Evolutionary conservation across 2,888 invertebrate genomes (phyloP).

Genomic region (Hyles lineata): DNA sequence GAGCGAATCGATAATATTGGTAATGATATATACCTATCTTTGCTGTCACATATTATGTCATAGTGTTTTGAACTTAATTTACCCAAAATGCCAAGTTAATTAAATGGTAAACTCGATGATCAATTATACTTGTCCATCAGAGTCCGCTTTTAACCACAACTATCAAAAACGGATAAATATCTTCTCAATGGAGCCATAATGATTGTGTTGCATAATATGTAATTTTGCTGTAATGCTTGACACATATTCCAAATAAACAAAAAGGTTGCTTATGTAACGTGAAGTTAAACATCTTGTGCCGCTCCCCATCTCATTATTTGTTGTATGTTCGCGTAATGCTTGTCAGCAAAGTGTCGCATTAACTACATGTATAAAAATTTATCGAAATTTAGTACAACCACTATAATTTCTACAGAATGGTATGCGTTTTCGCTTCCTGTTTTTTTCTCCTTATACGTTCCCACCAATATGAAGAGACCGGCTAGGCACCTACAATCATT

Average conservation of each 20-base stretch:
- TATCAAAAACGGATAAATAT: constrained; percentile 7
- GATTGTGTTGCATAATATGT: constrained; percentile 1
- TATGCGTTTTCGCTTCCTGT: too few relatives aligned
- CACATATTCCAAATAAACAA: constrained; percentile 21
- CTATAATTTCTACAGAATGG: too few relatives aligned
- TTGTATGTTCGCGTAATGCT: not conserved
- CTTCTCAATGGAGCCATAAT: not conserved
- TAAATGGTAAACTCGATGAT: not conserved
- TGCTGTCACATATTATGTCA: too few relatives aligned
- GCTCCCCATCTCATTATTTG: not conserved
- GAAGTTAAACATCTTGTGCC: constrained; percentile 5
- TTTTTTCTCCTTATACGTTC: too few relatives aligned
- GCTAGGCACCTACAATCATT: too few relatives aligned
- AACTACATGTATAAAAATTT: not conserved
- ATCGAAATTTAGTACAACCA: too few relatives aligned
- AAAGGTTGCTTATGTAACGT: constrained; percentile 15
- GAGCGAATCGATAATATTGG: not conserved
- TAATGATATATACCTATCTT: not conserved
- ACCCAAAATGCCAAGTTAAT: too few relatives aligned
- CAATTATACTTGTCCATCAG: not conserved
- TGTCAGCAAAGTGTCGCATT: not conserved
- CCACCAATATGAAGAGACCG: too few relatives aligned
- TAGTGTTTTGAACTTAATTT: too few relatives aligned
- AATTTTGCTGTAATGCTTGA: not conserved
- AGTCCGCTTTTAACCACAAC: not conserved